Base-by-base conservation (phyloP, 1,140 invertebrate genomes). In the Holotrichia oblita region DNA sequence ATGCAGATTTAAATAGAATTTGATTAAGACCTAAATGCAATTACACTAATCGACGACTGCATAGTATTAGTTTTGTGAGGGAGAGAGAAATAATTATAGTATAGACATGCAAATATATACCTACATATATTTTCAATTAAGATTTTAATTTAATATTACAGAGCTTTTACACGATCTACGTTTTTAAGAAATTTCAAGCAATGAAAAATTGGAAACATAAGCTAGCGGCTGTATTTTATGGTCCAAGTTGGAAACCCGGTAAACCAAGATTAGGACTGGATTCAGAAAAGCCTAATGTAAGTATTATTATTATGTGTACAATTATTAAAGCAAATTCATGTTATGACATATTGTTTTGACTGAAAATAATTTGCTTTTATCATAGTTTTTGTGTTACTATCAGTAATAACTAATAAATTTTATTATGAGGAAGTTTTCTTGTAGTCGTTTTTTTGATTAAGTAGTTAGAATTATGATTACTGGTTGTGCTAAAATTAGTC, bases 231-330 rank as follows among this genome's bases (percentile, higher is more conserved):
- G 82, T 96, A 1, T 92, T 95, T 84, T 96, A 94, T 87, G 96
- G 96, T 6, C 96, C 96, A 0, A 96, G 95, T 81, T 98, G 96
- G 96, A 87, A 91, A 73, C 95, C 95, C 3, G 95, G 95, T 3
- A 91, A 90, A 75, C 93, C 95, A 0, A 89, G 96, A 83, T 89
- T 95, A 0, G 96, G 96, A n/a, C 87, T 92, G 20, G 91, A 93
- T 27, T 89, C 92, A 81, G 91, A 93, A 82, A 94, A 96, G 88
- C 88, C 94, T 55, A 91, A 95, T 82, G 95, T 96, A 90, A 91
- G 61, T 69, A 55, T 55, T 34, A n/a, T 34, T 2, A 34, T 2
- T 34, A 2, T 34, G 27, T 34, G 27, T 34, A 34, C 27, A 34
- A 34, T 34, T 34, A 4, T 34, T 34, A 34, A 1, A 34, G 4